Percentiles rank a stretch among this genome's conserved stretches.
Conservation (phyloP, 2,797 vertebrate species). For the Onychomys torridus region DNA sequence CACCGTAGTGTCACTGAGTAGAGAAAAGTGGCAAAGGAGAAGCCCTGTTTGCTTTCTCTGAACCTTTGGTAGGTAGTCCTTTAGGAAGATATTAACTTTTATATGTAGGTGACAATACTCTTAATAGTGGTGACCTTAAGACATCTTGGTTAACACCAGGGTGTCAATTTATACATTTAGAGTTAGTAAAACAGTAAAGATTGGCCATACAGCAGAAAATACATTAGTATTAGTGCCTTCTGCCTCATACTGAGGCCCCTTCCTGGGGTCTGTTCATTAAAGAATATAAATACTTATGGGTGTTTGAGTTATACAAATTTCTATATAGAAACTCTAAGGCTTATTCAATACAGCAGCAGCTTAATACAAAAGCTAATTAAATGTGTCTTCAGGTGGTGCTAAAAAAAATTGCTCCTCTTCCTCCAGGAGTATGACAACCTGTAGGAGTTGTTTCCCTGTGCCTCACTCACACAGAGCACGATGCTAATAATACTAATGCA, state of each 20-base stretch:
- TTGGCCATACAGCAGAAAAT: background rate
- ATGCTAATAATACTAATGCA: background rate
- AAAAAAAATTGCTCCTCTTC: conserved; percentile 32
- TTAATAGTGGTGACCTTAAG: too few species aligned
- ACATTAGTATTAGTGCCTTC: conserved; percentile 8
- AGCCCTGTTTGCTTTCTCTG: conserved; percentile 29
- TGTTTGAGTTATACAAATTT: conserved; percentile 57
- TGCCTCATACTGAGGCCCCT: conserved; percentile 2
- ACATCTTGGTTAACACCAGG: background rate
- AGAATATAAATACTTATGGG: conserved; percentile 29
- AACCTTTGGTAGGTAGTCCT: conserved; percentile 34
- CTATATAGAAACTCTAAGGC: conserved; percentile 28
- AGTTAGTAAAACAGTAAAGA: conserved; percentile 22
- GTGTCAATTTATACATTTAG: background rate
- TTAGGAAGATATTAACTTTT: background rate
- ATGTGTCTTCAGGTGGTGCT: conserved; percentile 46
- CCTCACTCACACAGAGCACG: background rate
- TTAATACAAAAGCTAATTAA: conserved; percentile 51
- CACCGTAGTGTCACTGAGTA: background rate
- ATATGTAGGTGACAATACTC: too few species aligned
- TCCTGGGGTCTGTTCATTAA: background rate
- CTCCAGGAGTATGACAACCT: background rate
- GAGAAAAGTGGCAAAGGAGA: conserved; percentile 40
- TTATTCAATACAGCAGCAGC: conserved; percentile 45
- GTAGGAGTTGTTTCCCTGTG: background rate